A percentile compares a stretch with the other conserved stretches of the same genome.
These are phyloP conservation scores for Anas platyrhynchos DNA, from an alignment of 2,113 vertebrate genomes.

Conservation along the genomic window DNA sequence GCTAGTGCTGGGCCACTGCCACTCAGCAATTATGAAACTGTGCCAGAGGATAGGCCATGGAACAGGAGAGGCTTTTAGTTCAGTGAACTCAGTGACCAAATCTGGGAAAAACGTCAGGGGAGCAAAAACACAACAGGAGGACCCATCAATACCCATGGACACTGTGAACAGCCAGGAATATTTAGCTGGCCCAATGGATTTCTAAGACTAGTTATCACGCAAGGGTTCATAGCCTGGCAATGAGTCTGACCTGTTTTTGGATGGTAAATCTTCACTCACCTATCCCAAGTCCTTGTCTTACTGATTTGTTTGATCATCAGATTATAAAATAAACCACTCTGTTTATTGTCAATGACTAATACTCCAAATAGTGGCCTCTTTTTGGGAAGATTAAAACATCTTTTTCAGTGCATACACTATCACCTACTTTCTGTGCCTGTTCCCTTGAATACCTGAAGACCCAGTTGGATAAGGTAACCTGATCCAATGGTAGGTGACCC, in stretches of 20 bases:
- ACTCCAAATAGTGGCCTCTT: background rate
- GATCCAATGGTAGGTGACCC: background rate
- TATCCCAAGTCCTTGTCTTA: background rate
- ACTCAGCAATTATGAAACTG: background rate
- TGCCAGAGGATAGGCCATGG: background rate
- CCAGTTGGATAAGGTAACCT: background rate
- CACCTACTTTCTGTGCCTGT: accelerated
- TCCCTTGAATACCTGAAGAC: background rate
- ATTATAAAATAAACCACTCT: background rate
- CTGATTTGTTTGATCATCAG: background rate
- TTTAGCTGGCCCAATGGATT: accelerated
- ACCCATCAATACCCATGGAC: background rate
- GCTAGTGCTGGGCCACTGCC: slow-evolving; percentile 41
- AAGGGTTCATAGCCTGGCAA: background rate
- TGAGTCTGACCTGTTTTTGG: background rate
- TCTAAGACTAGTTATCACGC: accelerated
- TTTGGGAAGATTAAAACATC: background rate
- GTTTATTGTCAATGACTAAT: background rate
- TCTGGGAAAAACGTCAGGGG: slow-evolving; percentile 5
- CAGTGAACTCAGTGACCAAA: background rate
- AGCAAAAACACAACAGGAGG: background rate
- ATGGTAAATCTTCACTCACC: background rate
- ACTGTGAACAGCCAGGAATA: background rate
- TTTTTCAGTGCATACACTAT: background rate
- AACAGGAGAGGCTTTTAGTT: background rate